Evolutionary conservation across 2,888 invertebrate species (phyloP), one percentile per base, ranked within the genome.

Genomic region (Melieria picta): DNA sequence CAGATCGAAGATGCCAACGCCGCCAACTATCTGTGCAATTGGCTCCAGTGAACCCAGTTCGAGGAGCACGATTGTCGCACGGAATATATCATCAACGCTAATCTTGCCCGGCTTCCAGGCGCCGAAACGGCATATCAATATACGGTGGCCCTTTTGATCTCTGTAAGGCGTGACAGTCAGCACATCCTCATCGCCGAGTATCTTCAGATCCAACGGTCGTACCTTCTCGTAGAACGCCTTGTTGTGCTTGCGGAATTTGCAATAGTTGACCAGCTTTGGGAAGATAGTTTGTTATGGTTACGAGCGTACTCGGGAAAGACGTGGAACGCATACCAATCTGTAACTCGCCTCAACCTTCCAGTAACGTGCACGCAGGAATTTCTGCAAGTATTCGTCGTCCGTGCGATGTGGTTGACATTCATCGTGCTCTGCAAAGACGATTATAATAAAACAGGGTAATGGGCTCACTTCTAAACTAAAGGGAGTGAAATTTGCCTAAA

Each of bases 1-100:
- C 50, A 94, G 87, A 84, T 95, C 94, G 77, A 94, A 94, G 70
- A 94, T 88, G 7, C 91, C 93, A 5, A 93, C 88, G 0, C 94
- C 94, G 0, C 94, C 94, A 43, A 93, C 86, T 71, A 94, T 91
- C 85, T 94, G 94, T 0, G 91, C 91, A 7, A 91, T 88, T 6
- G 91, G 93, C 81, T 95, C 94, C 78, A 94, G 81, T 68, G 93
- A 89, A 0, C 93, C 94, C 42, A 94, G 84, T 84, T 94, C 94
- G 56, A 94, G 84, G 0, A 93, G 88, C 67, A 92, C 86, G 62
- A 94, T 88, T 0, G 93, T 91, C 0, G 91, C 92, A 81, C 91
- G 92, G 81, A 94, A 93, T 55, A 94, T 83, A 77, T 94, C 93
- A 47, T 91, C 91, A 0, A 92, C 85, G 0, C 91, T 81, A 50